Conservation (phyloP, 1,140 invertebrate species). For the Bacillus rossius region DNA sequence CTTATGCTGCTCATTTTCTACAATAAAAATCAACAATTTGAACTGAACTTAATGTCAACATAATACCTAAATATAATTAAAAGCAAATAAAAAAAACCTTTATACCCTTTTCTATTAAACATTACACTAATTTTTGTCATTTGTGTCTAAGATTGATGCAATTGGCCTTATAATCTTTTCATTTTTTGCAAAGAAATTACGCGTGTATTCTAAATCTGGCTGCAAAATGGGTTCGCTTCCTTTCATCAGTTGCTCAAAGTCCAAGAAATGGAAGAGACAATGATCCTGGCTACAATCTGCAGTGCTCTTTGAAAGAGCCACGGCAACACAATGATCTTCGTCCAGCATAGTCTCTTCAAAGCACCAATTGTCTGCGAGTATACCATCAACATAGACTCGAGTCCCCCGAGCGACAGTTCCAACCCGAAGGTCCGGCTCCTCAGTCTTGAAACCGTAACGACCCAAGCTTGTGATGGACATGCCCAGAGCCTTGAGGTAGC, state of each 20-base stretch:
- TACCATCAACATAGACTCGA: constrained; percentile 55
- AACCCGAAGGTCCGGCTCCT: constrained; percentile 42
- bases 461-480: constrained; percentile 77
- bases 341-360: constrained; percentile 89
- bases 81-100: too few species aligned
- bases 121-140: too few species aligned
- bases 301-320: constrained; percentile 50
- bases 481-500: constrained; percentile 88
- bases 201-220: constrained; percentile 24
- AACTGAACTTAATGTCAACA: too few species aligned
- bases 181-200: constrained; percentile 27
- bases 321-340: constrained; percentile 70
- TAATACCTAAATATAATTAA: too few species aligned
- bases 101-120: too few species aligned
- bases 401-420: constrained; percentile 57
- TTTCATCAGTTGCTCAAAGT: constrained; percentile 29
- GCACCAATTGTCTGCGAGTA: constrained; percentile 57
- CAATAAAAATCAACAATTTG: too few species aligned
- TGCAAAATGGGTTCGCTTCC: constrained; percentile 24
- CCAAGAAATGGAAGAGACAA: constrained; percentile 22
- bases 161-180: background rate
- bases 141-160: too few species aligned
- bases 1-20: too few species aligned
- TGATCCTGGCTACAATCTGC: background rate
- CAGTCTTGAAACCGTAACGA: constrained; percentile 62